These are phyloP conservation scores for Scomber colias DNA, from an alignment of 2,113 vertebrate genomes.

Conservation along the genomic window DNA sequence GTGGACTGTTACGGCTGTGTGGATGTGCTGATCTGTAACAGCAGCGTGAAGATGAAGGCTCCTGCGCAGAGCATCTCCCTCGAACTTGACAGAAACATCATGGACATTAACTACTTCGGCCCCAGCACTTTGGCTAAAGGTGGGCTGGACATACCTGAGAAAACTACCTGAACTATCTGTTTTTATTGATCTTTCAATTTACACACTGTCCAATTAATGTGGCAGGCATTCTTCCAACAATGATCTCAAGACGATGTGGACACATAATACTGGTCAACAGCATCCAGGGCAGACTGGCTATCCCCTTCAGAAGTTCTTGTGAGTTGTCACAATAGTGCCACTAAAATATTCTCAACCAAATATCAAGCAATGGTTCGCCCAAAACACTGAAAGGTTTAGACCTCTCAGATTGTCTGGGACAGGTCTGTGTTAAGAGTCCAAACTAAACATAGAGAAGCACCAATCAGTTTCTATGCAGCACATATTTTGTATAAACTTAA, in stretches of 20 bases:
- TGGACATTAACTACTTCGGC: constrained; percentile 97
- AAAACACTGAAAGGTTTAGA: neutral
- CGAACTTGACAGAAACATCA: constrained; percentile 94
- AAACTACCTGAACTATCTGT: neutral
- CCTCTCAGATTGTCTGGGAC: no score
- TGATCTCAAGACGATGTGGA: constrained; percentile 94
- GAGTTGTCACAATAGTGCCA: constrained; percentile 75
- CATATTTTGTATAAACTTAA: no score
- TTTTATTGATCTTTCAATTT: neutral
- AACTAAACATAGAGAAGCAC: no score
- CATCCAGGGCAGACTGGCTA: constrained; percentile 93
- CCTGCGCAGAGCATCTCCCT: constrained; percentile 91
- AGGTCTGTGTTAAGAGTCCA: no score
- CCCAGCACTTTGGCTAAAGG: constrained; percentile 95
- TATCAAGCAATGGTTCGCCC: neutral
- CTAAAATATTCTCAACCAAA: neutral
- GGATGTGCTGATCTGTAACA: constrained; percentile 93
- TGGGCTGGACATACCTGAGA: constrained; percentile 55
- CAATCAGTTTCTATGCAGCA: no score
- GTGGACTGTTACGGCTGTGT: constrained; percentile 93
- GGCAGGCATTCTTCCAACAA: constrained; percentile 92
- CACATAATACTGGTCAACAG: constrained; percentile 93
- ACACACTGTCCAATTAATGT: constrained; percentile 24
- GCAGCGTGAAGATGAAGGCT: constrained; percentile 94
- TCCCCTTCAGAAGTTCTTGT: constrained; percentile 96